These are phyloP conservation scores for Caiman crocodilus DNA, from an alignment of 2,797 vertebrate genomes.

Conservation along the genomic window DNA sequence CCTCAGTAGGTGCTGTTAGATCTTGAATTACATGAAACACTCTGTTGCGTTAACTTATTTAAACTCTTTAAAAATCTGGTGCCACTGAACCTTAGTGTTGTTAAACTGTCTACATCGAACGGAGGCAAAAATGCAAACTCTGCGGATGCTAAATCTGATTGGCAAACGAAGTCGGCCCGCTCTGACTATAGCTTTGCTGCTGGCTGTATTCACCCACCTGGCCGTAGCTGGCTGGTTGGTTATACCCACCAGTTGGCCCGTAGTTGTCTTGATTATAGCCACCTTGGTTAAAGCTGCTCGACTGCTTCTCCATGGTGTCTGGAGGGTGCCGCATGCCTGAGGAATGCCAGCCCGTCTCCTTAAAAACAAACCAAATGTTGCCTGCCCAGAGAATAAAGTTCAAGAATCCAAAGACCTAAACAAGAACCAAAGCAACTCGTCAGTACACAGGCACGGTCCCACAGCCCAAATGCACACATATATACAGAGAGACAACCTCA, in stretches of 20 bases:
- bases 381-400: constrained; percentile 99
- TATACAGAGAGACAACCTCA: neutral
- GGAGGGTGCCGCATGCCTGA: constrained; percentile 86
- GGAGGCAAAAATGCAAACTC: constrained; percentile 30
- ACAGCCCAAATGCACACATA: neutral
- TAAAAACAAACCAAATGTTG: constrained; percentile 99
- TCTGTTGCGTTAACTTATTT: constrained; percentile 55
- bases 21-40: constrained; percentile 54
- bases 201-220: constrained; percentile 88
- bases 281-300: constrained; percentile 87
- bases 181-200: constrained; percentile 81
- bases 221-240: constrained; percentile 87
- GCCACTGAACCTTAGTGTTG: constrained; percentile 69
- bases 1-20: constrained; percentile 56
- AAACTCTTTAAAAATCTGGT: constrained; percentile 70
- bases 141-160: constrained; percentile 88
- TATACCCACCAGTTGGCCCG: constrained; percentile 87
- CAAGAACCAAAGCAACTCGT: constrained; percentile 43
- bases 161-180: constrained; percentile 89
- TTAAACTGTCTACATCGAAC: constrained; percentile 59
- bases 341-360: constrained; percentile 97
- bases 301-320: constrained; percentile 89
- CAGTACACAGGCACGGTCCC: fast-evolving
- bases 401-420: constrained; percentile 95
- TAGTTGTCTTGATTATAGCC: constrained; percentile 88